Evolutionary conservation across 2,113 vertebrate species (phyloP).

Genomic region (Todiramphus saurophagus): DNA sequence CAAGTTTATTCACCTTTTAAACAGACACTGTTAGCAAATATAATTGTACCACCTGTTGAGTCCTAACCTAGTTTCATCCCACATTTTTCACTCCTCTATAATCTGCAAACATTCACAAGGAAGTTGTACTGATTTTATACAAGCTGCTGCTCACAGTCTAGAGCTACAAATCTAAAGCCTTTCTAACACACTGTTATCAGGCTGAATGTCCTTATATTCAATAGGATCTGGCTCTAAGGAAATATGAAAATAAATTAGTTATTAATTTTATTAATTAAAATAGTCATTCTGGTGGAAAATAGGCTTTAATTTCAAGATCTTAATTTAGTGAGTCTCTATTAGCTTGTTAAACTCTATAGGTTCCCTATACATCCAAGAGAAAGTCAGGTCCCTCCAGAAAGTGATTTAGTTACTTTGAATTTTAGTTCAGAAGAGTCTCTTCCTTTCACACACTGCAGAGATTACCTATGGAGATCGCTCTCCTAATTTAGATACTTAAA

Average conservation of each 20-base stretch:
- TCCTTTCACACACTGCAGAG: neutral
- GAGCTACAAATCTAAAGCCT: neutral
- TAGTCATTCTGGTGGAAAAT: neutral
- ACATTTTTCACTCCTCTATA: neutral
- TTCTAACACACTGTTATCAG: neutral
- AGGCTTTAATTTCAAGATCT: neutral
- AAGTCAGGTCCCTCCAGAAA: neutral
- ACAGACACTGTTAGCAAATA: neutral
- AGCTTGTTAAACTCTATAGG: neutral
- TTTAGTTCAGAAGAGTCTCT: neutral
- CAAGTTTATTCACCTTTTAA: neutral
- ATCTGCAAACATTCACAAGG: neutral
- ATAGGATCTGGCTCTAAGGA: neutral
- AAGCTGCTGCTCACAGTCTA: neutral
- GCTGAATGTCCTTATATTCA: neutral
- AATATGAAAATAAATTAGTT: neutral
- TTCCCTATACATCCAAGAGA: neutral
- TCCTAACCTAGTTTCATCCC: neutral
- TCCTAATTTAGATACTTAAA: neutral
- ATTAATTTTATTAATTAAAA: neutral
- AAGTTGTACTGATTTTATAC: neutral
- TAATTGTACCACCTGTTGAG: neutral
- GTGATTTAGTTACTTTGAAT: neutral
- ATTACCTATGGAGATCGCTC: neutral
- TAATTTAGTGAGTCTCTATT: neutral